phyloP scores from a whole-genome alignment of 1,140 invertebrate species.

The Pteromalus puparum region DNA sequence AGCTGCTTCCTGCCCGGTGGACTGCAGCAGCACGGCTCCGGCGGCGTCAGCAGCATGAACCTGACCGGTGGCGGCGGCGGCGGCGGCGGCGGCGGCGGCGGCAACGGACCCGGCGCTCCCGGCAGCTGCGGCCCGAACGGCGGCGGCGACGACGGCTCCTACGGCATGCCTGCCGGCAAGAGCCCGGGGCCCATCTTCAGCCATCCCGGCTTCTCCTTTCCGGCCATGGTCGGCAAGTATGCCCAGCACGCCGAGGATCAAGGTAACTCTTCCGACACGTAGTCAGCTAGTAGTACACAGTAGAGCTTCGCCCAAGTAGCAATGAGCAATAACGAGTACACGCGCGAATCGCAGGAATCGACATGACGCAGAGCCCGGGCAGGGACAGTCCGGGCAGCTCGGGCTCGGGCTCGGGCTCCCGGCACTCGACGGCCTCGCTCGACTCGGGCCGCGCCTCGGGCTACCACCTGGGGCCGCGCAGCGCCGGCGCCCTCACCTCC shows the following conservation, averaged over 20 bases:
- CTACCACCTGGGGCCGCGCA: constrained; percentile 76
- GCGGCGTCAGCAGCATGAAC: constrained; percentile 68
- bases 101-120: constrained; percentile 78
- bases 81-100: constrained; percentile 68
- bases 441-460: constrained; percentile 93
- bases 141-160: constrained; percentile 70
- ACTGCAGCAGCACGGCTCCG: constrained; percentile 56
- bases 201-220: constrained; percentile 77
- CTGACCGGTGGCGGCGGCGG: constrained; percentile 76
- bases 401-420: constrained; percentile 88
- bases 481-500: constrained; percentile 73
- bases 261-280: constrained; percentile 61
- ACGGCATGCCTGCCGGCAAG: constrained; percentile 75
- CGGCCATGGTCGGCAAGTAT: constrained; percentile 73
- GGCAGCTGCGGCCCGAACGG: constrained; percentile 52
- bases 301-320: too few species aligned
- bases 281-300: too few species aligned
- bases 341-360: constrained; percentile 71
- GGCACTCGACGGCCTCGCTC: constrained; percentile 93
- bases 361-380: constrained; percentile 88
- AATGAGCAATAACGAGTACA: too few species aligned
- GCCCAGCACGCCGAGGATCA: constrained; percentile 78
- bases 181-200: constrained; percentile 77
- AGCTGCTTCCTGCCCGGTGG: constrained; percentile 74
- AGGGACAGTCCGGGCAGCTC: constrained; percentile 93